A percentile compares a stretch with the other conserved stretches of the same genome.
phyloP scores from a whole-genome alignment of 2,113 vertebrate species.

The Manacus vitellinus region DNA sequence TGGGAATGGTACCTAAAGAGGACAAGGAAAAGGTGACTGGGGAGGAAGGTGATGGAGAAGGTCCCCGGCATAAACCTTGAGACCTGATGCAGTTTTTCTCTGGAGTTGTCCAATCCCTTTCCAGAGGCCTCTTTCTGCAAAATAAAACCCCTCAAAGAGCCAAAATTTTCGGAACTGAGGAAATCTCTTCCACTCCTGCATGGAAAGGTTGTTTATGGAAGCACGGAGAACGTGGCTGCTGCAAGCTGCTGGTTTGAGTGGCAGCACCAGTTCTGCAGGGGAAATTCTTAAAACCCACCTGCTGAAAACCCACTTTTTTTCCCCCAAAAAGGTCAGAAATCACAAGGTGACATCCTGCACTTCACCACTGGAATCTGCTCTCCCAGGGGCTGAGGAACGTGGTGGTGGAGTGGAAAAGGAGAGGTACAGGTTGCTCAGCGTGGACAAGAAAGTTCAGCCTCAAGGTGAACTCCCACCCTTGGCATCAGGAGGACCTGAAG shows the following conservation, averaged over 20 bases:
- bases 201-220: background rate
- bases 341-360: background rate
- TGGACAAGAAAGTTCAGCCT: background rate
- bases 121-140: background rate
- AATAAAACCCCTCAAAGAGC: background rate
- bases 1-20: background rate
- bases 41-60: background rate
- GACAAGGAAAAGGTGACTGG: background rate
- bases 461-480: background rate
- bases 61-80: background rate
- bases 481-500: background rate
- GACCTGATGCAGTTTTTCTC: background rate
- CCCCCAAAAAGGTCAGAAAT: background rate
- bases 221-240: background rate
- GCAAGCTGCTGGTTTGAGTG: background rate
- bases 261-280: background rate
- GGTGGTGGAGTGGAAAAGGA: background rate
- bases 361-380: background rate
- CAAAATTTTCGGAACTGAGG: background rate
- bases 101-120: background rate
- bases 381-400: background rate
- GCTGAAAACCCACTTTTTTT: background rate
- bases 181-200: background rate
- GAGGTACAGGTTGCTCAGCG: rapidly evolving
- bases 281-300: background rate